These are phyloP conservation scores for Chelidonichthys spinosus DNA, from an alignment of 2,797 vertebrate genomes.

Conservation along the genomic window DNA sequence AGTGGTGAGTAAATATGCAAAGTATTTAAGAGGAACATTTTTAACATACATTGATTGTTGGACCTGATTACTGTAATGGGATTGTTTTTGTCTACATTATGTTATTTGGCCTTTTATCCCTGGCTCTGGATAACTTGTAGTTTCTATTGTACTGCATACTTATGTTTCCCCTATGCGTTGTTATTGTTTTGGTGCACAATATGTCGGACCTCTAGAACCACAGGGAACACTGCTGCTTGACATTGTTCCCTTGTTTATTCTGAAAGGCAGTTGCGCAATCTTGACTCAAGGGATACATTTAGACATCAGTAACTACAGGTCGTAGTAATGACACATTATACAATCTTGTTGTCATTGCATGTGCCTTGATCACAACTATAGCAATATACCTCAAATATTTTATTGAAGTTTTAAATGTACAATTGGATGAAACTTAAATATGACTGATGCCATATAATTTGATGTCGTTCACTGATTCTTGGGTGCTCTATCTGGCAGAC, in stretches of 20 bases:
- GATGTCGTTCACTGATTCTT: conserved; percentile 4
- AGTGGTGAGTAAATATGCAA: no score
- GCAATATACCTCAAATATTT: background rate
- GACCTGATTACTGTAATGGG: background rate
- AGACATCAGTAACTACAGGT: background rate
- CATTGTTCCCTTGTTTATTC: conserved; percentile 19
- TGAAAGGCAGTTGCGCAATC: conserved; percentile 1
- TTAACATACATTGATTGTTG: conserved; percentile 6
- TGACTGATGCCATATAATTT: background rate
- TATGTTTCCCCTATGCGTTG: background rate
- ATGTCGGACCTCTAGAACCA: background rate
- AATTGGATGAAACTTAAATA: background rate
- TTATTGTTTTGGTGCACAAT: background rate
- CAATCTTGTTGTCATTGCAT: background rate
- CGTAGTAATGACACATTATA: background rate
- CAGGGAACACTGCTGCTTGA: background rate
- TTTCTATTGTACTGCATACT: background rate
- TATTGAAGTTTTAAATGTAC: background rate
- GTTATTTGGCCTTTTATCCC: background rate
- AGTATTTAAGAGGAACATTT: background rate
- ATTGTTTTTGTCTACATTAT: background rate
- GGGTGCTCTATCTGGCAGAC: conserved; percentile 20
- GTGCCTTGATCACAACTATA: background rate
- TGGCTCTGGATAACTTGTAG: background rate
- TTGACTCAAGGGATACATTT: background rate